Base-by-base conservation (phyloP, 2,797 vertebrate species). In the Lagocephalus sceleratus region DNA sequence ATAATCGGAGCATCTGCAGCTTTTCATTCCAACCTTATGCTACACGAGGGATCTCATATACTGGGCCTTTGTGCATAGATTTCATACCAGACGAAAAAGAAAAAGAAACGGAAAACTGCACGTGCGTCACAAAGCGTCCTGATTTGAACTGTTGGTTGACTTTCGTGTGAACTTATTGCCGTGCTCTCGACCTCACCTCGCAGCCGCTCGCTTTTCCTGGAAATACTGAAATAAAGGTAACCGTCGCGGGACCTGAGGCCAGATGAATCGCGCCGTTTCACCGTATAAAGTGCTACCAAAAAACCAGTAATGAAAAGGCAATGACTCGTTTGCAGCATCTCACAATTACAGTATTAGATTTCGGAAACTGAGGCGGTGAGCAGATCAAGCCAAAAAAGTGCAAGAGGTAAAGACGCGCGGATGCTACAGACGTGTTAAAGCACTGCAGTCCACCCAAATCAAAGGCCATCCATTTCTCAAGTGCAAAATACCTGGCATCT, bases 61-160 rank as follows among this genome's bases (percentile, higher is more conserved):
- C 16, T 23, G 21, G 21, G 47, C 38, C 17, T 50, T 39, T 51
- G 54, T 75, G 76, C 69, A 71, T 75, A 75, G 78, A 66, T 74
- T 66, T 62, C 43, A 63, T 20, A 47, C 43, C 49, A 61, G 40
- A 68, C 47, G 12, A 26, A 65, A 43, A 20, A 43, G 39, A 19
- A 20, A 25, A 47, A 23, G 63, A 22, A 47, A 42, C 59, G 26
- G 10, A 48, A 35, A 59, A 57, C 35, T 59, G 45, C 40, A 73
- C 52, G 40, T 55, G 47, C 23, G 7, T 19, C 9, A 14, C 10
- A 62, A 11, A 45, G 35, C 25, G 20, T 51, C 46, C 56, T 44
- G 49, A 40, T 25, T 25, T 47, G 9, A 55, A 49, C 6, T 20
- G 20, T 15, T 4, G 11, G 15, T 22, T 12, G 7, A 2, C 23